Evolutionary conservation across 2,797 vertebrate species (phyloP).

Genomic region (Cetoscarus ocellatus): DNA sequence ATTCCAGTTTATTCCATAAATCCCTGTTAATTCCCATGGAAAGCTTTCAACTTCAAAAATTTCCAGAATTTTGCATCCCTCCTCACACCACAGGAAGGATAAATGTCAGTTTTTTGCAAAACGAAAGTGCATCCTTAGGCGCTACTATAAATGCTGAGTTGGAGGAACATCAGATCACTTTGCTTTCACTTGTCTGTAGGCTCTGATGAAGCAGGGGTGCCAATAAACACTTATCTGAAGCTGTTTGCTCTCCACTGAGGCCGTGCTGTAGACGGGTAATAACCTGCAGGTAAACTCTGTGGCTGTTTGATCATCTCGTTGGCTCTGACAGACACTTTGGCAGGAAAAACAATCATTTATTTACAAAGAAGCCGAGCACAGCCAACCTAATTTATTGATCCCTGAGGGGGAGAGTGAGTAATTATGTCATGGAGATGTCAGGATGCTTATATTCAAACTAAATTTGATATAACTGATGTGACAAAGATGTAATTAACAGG

Average conservation of each 20-base stretch:
- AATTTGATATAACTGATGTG: not conserved
- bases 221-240: conserved; percentile 5
- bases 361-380: conserved; percentile 23
- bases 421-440: conserved; percentile 1
- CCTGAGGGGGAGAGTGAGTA: not conserved
- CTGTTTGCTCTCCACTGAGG: conserved; percentile 8
- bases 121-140: no score
- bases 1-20: no score
- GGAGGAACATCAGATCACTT: not conserved
- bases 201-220: conserved; percentile 17
- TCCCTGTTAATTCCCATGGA: no score
- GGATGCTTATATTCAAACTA: not conserved
- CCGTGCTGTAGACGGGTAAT: conserved; percentile 10
- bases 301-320: conserved; percentile 19
- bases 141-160: not conserved
- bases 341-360: conserved; percentile 28
- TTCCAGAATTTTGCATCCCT: no score
- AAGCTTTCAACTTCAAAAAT: no score
- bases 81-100: no score
- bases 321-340: conserved; percentile 8
- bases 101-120: no score
- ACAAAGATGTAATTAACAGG: conserved; percentile 9
- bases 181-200: not conserved
- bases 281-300: conserved; percentile 25
- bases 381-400: conserved; percentile 17